A percentile compares a stretch with the other conserved stretches of the same genome.
Evolutionary conservation across 1,140 invertebrate genomes (phyloP).

Genomic region (Drosophila kepulauana): DNA sequence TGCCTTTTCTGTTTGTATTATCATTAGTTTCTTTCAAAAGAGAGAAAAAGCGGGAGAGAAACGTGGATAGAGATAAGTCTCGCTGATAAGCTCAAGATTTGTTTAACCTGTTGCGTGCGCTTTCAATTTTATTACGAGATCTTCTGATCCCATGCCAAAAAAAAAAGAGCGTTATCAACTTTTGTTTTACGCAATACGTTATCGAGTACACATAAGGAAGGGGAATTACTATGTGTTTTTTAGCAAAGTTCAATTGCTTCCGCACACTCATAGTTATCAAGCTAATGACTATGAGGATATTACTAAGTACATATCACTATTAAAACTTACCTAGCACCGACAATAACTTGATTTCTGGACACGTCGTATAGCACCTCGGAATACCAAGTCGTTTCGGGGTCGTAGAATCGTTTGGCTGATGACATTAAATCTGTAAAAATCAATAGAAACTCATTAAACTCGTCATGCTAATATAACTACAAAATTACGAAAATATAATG

Average conservation of each 20-base stretch:
- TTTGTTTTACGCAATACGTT: slow-evolving; percentile 23
- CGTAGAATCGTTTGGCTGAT: slow-evolving; percentile 87
- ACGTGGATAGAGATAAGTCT: slow-evolving; percentile 44
- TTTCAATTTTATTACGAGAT: slow-evolving; percentile 56
- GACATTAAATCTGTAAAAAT: slow-evolving; percentile 86
- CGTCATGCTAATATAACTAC: neutral
- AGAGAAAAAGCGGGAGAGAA: neutral
- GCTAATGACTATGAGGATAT: too few species aligned
- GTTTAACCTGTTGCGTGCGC: slow-evolving; percentile 47
- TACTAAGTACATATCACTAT: neutral
- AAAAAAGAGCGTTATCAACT: slow-evolving; percentile 29
- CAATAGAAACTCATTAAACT: slow-evolving; percentile 5
- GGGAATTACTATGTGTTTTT: slow-evolving; percentile 11
- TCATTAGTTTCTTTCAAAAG: slow-evolving; percentile 49
- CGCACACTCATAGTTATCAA: slow-evolving; percentile 36
- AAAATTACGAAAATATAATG: too few species aligned
- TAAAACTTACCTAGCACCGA: slow-evolving; percentile 90
- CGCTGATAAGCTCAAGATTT: slow-evolving; percentile 44
- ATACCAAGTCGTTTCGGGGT: slow-evolving; percentile 89
- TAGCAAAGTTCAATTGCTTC: slow-evolving; percentile 38
- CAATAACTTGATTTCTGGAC: slow-evolving; percentile 92
- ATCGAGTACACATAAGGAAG: neutral
- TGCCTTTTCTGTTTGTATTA: slow-evolving; percentile 51
- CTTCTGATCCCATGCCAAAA: slow-evolving; percentile 27
- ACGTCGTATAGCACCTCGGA: slow-evolving; percentile 93